phyloP scores from a whole-genome alignment of 2,797 vertebrate species.

The Hephaestus fuliginosus region DNA sequence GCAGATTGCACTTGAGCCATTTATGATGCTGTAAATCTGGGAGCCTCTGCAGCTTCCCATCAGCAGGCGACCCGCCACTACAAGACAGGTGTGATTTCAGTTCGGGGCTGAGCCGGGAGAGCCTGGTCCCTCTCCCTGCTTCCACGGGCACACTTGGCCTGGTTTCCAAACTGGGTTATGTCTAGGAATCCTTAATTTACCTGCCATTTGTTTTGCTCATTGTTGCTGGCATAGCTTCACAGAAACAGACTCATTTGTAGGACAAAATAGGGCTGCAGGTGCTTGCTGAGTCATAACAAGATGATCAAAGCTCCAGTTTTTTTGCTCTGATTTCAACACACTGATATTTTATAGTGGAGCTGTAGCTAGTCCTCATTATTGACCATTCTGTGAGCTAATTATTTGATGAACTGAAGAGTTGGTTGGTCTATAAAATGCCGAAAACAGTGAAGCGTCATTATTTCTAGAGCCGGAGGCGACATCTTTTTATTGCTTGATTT shows the following conservation, averaged over 20 bases:
- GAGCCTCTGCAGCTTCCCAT: slow-evolving; percentile 41
- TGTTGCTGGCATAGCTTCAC: slow-evolving; percentile 12
- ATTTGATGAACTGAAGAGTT: background rate
- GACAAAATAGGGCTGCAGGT: slow-evolving; percentile 20
- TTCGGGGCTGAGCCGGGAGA: slow-evolving; percentile 8
- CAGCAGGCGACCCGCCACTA: slow-evolving; percentile 43
- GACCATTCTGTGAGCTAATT: background rate
- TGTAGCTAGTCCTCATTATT: background rate
- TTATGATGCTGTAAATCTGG: slow-evolving; percentile 65
- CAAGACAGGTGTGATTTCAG: slow-evolving; percentile 10
- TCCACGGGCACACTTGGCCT: slow-evolving; percentile 20
- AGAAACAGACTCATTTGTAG: slow-evolving; percentile 12
- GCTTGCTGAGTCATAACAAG: slow-evolving; percentile 17
- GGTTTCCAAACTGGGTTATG: slow-evolving; percentile 36
- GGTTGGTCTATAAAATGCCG: slow-evolving; percentile 1
- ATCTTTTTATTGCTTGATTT: background rate
- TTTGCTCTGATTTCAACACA: slow-evolving; percentile 8
- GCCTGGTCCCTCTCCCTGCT: slow-evolving; percentile 1
- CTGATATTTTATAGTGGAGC: background rate
- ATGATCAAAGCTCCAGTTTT: background rate
- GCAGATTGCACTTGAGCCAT: slow-evolving; percentile 68
- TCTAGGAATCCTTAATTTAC: slow-evolving; percentile 31
- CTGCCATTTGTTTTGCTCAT: slow-evolving; percentile 31
- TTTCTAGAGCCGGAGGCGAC: background rate
- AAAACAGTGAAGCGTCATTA: background rate